phyloP scores from a whole-genome alignment of 2,888 invertebrate genomes.

The Acronicta leporina region DNA sequence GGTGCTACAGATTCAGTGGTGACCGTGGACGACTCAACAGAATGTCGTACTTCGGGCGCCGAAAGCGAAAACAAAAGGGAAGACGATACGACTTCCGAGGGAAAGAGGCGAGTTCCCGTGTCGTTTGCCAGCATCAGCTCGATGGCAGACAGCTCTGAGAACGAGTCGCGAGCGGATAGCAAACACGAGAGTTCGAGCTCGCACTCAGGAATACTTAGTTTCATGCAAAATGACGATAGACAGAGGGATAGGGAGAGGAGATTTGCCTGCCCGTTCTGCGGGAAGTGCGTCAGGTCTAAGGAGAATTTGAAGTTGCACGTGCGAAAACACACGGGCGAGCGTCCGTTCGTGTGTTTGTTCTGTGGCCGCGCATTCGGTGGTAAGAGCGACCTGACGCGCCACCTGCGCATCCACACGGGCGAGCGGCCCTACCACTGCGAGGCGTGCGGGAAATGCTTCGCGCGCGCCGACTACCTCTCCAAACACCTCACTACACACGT shows the following conservation, averaged over 20 bases:
- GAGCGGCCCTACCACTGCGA: constrained; percentile 97
- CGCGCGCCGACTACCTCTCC: constrained; percentile 96
- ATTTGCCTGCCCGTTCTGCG: constrained; percentile 96
- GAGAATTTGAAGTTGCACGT: constrained; percentile 96
- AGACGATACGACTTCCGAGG: constrained; percentile 69
- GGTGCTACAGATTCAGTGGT: constrained; percentile 84
- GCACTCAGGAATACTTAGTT: constrained; percentile 90
- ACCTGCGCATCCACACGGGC: constrained; percentile 96
- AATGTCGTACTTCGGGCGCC: constrained; percentile 80
- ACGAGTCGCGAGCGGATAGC: constrained; percentile 81
- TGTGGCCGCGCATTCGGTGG: constrained; percentile 97
- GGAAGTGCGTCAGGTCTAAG: constrained; percentile 96
- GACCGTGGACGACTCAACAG: constrained; percentile 84
- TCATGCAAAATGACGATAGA: constrained; percentile 89
- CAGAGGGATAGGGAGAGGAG: constrained; percentile 91
- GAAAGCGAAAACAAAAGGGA: constrained; percentile 80
- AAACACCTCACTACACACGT: constrained; percentile 97
- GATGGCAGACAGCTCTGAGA: constrained; percentile 87
- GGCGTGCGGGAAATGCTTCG: constrained; percentile 97
- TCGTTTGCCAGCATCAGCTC: constrained; percentile 88
- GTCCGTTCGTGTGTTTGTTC: constrained; percentile 97
- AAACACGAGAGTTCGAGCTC: constrained; percentile 88
- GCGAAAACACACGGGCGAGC: constrained; percentile 95
- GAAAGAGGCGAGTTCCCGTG: constrained; percentile 78
- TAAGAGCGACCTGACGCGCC: constrained; percentile 95